Percentiles rank a stretch among this genome's conserved stretches.
These are phyloP conservation scores for Rachycentron canadum DNA, from an alignment of 2,797 vertebrate species.

Conservation along the genomic window DNA sequence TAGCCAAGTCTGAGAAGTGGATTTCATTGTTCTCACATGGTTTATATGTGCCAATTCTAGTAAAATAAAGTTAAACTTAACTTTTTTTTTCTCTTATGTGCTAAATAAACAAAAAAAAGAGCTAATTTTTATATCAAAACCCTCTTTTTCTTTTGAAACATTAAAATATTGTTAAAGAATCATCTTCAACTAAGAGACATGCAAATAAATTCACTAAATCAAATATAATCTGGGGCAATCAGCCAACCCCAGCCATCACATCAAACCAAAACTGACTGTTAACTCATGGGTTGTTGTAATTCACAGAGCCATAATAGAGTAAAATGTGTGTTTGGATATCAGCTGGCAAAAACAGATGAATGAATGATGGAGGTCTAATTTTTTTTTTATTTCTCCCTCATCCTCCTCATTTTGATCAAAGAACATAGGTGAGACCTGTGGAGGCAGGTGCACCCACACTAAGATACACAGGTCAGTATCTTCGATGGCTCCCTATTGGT, in stretches of 20 bases:
- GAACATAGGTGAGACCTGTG: background rate
- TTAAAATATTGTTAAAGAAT: background rate
- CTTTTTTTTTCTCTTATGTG: background rate
- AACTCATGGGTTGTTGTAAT: background rate
- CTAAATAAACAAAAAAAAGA: background rate
- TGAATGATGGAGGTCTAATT: background rate
- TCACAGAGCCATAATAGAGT: background rate
- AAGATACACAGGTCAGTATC: no score
- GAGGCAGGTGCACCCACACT: background rate
- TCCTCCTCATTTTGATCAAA: background rate
- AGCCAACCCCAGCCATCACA: no score
- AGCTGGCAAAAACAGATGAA: background rate
- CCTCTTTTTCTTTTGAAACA: background rate
- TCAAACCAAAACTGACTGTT: no score
- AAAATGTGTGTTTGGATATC: background rate
- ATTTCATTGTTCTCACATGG: background rate
- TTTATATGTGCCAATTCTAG: no score
- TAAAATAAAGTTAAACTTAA: background rate
- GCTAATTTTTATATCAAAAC: no score
- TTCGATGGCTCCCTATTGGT: background rate
- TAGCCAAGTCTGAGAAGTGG: background rate
- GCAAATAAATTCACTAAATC: background rate
- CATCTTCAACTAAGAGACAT: background rate
- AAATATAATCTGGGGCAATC: no score
- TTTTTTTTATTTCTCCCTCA: background rate